Evolutionary conservation across 1,140 invertebrate genomes (phyloP).

Genomic region (Drosophila lacertosa): DNA sequence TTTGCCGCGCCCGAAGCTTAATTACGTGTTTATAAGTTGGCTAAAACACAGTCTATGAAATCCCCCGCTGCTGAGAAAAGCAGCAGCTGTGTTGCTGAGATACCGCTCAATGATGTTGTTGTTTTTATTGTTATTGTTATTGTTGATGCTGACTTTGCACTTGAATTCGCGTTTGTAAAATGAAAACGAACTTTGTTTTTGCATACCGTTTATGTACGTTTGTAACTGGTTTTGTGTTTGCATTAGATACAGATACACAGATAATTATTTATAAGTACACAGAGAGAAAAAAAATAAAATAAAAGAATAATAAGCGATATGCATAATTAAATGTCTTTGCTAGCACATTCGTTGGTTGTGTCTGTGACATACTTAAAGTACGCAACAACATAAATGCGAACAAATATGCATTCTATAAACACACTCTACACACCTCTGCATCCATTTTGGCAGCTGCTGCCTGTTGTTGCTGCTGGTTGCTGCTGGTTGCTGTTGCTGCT

Average conservation of each 20-base stretch:
- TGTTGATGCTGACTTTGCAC: slow-evolving; percentile 51
- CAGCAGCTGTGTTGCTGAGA: slow-evolving; percentile 28
- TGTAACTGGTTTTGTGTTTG: slow-evolving; percentile 15
- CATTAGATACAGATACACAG: slow-evolving; percentile 2
- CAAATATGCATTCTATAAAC: not conserved
- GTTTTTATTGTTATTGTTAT: slow-evolving; percentile 11
- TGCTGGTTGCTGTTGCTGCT: no score
- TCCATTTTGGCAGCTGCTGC: slow-evolving; percentile 58
- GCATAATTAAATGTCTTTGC: not conserved
- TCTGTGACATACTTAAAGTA: not conserved
- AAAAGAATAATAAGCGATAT: not conserved
- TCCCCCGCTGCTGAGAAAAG: slow-evolving; percentile 34
- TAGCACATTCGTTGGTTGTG: slow-evolving; percentile 15
- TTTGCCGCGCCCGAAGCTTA: no score
- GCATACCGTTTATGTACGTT: not conserved
- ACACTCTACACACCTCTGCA: slow-evolving; percentile 69
- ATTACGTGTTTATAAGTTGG: no score
- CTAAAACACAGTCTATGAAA: not conserved
- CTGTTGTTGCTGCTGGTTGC: slow-evolving; percentile 21
- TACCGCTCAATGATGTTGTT: slow-evolving; percentile 12
- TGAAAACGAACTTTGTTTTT: slow-evolving; percentile 32
- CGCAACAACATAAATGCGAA: no score
- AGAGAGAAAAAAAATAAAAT: slow-evolving; percentile 5
- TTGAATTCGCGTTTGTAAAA: slow-evolving; percentile 56
- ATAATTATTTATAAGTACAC: not conserved